phyloP scores from a whole-genome alignment of 2,888 invertebrate genomes.

The Charanyca ferruginea region DNA sequence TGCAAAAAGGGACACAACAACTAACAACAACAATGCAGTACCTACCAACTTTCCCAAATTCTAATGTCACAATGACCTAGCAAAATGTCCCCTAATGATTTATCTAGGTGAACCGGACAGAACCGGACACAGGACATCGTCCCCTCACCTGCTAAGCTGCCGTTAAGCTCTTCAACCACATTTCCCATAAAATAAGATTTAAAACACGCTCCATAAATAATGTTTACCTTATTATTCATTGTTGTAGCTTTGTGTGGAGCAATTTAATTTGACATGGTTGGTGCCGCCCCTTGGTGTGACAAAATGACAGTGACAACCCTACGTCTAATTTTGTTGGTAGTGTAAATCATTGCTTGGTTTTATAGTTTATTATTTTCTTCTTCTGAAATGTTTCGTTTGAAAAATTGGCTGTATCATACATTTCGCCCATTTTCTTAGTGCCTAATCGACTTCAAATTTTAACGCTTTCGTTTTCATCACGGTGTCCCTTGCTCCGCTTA shows the following conservation, averaged over 20 bases:
- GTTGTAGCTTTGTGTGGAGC: constrained; percentile 73
- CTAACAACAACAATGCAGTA: constrained; percentile 39
- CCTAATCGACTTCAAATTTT: no score
- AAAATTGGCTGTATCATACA: no score
- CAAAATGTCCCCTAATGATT: constrained; percentile 62
- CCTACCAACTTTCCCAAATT: constrained; percentile 47
- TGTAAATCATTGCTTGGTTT: constrained; percentile 61
- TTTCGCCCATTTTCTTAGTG: no score
- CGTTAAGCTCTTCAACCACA: constrained; percentile 85
- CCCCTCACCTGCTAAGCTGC: constrained; percentile 81
- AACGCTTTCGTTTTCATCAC: no score
- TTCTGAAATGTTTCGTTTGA: not conserved
- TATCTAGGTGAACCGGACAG: constrained; percentile 61
- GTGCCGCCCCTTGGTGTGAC: constrained; percentile 70
- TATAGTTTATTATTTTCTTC: constrained; percentile 31
- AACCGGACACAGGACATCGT: constrained; percentile 65
- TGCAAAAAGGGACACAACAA: constrained; percentile 30
- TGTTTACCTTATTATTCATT: constrained; percentile 78
- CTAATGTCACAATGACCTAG: constrained; percentile 63
- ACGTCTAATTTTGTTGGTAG: constrained; percentile 48
- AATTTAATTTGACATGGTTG: constrained; percentile 83
- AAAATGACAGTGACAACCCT: constrained; percentile 50
- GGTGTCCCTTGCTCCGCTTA: no score
- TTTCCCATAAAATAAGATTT: constrained; percentile 91
- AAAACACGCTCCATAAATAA: constrained; percentile 82